These are phyloP conservation scores for Eueides isabella DNA, from an alignment of 1,140 invertebrate species.

Conservation along the genomic window DNA sequence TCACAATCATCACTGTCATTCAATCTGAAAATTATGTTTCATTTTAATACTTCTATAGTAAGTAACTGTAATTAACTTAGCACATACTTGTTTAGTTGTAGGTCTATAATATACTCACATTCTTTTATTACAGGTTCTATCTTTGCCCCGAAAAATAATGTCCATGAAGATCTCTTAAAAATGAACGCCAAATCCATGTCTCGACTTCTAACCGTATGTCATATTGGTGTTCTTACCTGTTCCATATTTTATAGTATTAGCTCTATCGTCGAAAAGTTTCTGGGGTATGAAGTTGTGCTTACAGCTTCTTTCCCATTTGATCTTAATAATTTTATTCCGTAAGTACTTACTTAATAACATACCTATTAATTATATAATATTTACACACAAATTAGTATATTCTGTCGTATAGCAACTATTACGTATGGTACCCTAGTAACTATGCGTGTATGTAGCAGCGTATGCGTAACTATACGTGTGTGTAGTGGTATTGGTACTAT, in stretches of 20 bases:
- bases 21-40: no score
- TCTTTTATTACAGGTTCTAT: slow-evolving; percentile 44
- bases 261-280: slow-evolving; percentile 52
- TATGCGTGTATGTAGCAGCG: no score
- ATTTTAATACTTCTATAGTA: no score
- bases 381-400: no score
- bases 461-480: no score
- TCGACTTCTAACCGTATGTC: slow-evolving; percentile 50
- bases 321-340: slow-evolving; percentile 47
- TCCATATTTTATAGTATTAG: slow-evolving; percentile 49
- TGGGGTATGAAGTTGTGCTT: slow-evolving; percentile 51
- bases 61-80: no score
- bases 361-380: background rate
- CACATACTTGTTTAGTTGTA: no score
- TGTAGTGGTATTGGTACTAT: no score
- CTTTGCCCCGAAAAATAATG: slow-evolving; percentile 48
- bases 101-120: background rate
- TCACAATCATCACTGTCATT: background rate
- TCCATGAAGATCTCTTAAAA: slow-evolving; percentile 50
- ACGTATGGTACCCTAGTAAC: no score
- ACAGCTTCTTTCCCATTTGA: slow-evolving; percentile 67
- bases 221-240: slow-evolving; percentile 44
- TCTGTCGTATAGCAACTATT: no score
- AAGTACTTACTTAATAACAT: slow-evolving; percentile 39
- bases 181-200: slow-evolving; percentile 50